These are phyloP conservation scores for Lethenteron camtschaticum DNA, from an alignment of 2,113 vertebrate genomes.

Conservation along the genomic window DNA sequence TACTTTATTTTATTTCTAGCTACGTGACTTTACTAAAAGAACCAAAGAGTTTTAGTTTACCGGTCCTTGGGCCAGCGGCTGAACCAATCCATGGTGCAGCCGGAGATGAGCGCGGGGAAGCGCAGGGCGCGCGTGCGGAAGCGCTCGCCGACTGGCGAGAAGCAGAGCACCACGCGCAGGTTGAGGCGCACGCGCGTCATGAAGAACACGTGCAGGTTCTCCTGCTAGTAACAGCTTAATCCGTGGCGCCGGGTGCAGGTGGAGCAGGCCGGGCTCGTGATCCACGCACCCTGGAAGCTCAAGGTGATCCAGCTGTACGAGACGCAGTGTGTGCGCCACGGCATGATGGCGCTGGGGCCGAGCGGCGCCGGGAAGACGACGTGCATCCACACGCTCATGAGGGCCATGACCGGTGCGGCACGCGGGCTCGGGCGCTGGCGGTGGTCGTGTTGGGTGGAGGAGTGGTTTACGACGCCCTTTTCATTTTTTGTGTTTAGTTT, in stretches of 20 bases:
- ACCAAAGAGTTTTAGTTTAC: no score
- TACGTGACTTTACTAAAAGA: no score
- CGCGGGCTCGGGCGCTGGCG: no score
- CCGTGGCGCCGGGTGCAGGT: constrained; percentile 30
- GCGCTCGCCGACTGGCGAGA: constrained; percentile 80
- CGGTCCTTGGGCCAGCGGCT: constrained; percentile 67
- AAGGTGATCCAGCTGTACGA: constrained; percentile 87
- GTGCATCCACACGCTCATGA: constrained; percentile 74
- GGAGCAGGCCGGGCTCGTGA: constrained; percentile 51
- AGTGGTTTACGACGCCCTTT: no score
- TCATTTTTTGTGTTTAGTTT: no score
- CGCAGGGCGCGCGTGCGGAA: constrained; percentile 63
- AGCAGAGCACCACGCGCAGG: constrained; percentile 66
- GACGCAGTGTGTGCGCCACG: constrained; percentile 65
- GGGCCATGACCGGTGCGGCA: constrained; percentile 51
- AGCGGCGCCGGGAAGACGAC: constrained; percentile 77
- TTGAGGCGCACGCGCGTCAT: constrained; percentile 53
- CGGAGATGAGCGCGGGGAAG: constrained; percentile 77
- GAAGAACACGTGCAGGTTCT: constrained; percentile 60
- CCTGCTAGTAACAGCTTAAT: constrained; percentile 9
- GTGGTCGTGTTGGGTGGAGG: no score
- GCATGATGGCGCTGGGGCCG: constrained; percentile 79
- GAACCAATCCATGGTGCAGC: constrained; percentile 91
- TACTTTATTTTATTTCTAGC: no score
- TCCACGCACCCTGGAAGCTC: constrained; percentile 70